Evolutionary conservation across 2,797 vertebrate genomes (phyloP).

Genomic region (Clarias fuscus): DNA sequence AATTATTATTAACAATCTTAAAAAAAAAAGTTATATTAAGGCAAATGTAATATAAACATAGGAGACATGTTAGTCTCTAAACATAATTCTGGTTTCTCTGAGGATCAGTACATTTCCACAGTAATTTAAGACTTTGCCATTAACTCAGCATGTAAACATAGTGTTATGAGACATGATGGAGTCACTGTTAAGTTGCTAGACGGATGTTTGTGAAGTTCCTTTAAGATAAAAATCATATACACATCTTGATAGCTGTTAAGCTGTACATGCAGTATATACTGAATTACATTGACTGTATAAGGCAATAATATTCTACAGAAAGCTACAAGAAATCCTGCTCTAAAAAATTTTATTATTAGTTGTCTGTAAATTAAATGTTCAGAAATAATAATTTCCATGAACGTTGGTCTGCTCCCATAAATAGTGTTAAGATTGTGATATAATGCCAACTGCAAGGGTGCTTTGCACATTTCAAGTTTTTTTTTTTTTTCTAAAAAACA

Average conservation of each 20-base stretch:
- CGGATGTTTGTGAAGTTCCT: background rate
- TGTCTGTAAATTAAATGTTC: background rate
- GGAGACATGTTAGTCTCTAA: background rate
- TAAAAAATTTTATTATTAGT: background rate
- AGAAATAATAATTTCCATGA: background rate
- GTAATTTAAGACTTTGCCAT: background rate
- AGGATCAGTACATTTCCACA: slow-evolving; percentile 9
- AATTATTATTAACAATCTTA: background rate
- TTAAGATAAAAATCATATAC: background rate
- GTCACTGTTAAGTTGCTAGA: background rate
- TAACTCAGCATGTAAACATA: slow-evolving; percentile 24
- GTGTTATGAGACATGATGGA: background rate
- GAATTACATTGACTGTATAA: background rate
- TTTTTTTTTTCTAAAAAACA: background rate
- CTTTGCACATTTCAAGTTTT: background rate
- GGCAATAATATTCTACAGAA: background rate
- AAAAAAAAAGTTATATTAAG: background rate
- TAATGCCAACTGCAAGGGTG: background rate
- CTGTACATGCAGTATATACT: background rate
- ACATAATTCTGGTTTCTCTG: background rate
- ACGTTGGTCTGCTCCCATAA: background rate
- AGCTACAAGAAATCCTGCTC: background rate
- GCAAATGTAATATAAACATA: background rate
- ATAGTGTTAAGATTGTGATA: background rate
- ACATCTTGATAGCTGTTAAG: background rate